Evolutionary conservation across 2,888 invertebrate genomes (phyloP), one percentile per base, ranked within the genome.

Genomic region (Scaptomyza tumidula): DNA sequence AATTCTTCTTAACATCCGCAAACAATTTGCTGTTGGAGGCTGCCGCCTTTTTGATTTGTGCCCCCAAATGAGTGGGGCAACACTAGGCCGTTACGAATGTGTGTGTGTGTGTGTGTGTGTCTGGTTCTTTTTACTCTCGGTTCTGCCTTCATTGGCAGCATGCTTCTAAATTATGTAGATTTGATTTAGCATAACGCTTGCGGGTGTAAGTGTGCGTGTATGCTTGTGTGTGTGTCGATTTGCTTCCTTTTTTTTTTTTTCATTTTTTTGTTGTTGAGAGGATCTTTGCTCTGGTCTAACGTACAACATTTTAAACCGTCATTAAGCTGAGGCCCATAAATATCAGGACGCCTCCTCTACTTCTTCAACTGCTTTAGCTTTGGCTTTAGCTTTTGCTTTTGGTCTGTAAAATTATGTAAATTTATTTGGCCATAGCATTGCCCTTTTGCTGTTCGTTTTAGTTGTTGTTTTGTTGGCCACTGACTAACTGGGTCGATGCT

Each of bases 1-100:
- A 82, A 84, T 84, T 84, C 80, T 86, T 82, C 83, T 78, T 68
- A 83, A 68, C 86, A 86, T 86, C 84, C 86, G 86, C 86, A 78
- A 83, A 76, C 80, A 82, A 82, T 86, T 83, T 82, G 78, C 61
- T 56, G 9, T 45, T 45, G 59, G 48, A 61, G 33, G 60, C 59
- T 53, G 78, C 71, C 74, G 81, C 68, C 74, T 80, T 81, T 41
- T 81, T 81, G 81, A 81, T 84, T 81, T 84, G 85, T 84, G 69
- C 35, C 76, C 64, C 46, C 78, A 70, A 70, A 66, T 75, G 50
- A 50, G 84, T 71, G 70, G 73, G 84, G 72, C 65, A 43, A 41
- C 56, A 60, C 55, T 33, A 50, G 63, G 19, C 54, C 37, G 41
- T 35, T 52, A 27, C 7, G 24, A 39, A 33, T 19, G 46, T 39